Evolutionary conservation across 2,888 invertebrate genomes (phyloP), one percentile per base, ranked within the genome.

Genomic region (Conus canariensis): DNA sequence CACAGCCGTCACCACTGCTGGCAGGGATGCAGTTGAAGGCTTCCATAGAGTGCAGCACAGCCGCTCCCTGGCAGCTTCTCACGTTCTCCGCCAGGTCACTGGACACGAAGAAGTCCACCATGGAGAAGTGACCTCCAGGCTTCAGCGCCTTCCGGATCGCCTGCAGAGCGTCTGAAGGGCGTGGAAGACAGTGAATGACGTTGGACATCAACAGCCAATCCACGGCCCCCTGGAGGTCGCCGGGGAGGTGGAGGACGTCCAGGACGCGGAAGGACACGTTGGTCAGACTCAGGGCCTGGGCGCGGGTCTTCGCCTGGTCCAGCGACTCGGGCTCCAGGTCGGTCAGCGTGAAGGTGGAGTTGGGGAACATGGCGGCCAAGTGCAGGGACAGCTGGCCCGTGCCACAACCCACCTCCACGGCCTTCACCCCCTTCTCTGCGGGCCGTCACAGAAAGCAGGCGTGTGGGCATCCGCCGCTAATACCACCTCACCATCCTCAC

Each of bases 21-120:
- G 90, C 90, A 5, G 92, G 92, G 19, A 92, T 88, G 80, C 92
- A 92, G 8, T 90, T 45, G 64, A 92, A 92, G 4, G 91, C 85
- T 8, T 90, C 86, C 12, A 74, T 70, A n/a, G 88, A 83, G 74
- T 90, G 91, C 60, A 87, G n/a, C 59, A 30, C 86, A 1, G 90
- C 88, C 6, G 87, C 91, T 0, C 45, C 25, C 19, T 85, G 59
- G 56, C 45, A 4, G 16, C 88, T 86, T 22, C 90, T 90, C 30
- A 60, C 88, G 64, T 91, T 90, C 7, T 86, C 87, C 1, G 83
- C 64, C 16, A 90, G 89, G 30, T 70, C 70, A 9, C 88, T 90
- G 10, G 82, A 58, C 45, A 85, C 25, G 12, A 56, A 85, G 10
- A 59, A 56, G 45, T 88, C 90, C 45, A 88, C 30, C 88, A 90